phyloP scores from a whole-genome alignment of 2,888 invertebrate species.

The Cheilosia soror region DNA sequence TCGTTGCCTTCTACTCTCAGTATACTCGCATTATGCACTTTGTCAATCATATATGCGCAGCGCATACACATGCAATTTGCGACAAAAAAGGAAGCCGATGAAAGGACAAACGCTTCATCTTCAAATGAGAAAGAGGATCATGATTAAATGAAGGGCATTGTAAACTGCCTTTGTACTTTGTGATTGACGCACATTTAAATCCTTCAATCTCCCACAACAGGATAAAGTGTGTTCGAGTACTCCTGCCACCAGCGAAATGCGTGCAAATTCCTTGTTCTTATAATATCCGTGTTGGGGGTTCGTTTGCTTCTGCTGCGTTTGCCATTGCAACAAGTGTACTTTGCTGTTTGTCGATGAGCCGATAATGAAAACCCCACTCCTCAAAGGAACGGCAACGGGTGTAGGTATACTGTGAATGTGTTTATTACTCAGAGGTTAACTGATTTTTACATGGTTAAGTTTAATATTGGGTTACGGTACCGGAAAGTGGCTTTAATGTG shows the following conservation, averaged over 20 bases:
- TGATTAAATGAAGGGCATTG: conserved; percentile 75
- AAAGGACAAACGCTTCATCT: conserved; percentile 73
- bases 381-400: neutral
- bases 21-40: conserved; percentile 46
- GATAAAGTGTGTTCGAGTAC: conserved; percentile 71
- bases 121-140: conserved; percentile 71
- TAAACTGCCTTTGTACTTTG: conserved; percentile 75
- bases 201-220: conserved; percentile 66
- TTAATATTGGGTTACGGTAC: conserved; percentile 55
- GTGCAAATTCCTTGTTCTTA: conserved; percentile 55
- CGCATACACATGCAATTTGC: conserved; percentile 15
- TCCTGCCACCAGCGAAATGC: conserved; percentile 61
- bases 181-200: conserved; percentile 73
- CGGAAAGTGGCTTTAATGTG: conserved; percentile 51
- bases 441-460: conserved; percentile 23
- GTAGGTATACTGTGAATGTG: conserved; percentile 1
- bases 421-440: conserved; percentile 49
- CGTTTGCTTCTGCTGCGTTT: conserved; percentile 26
- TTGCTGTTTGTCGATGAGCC: conserved; percentile 53
- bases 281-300: conserved; percentile 24
- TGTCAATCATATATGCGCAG: conserved; percentile 13
- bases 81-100: conserved; percentile 69
- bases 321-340: conserved; percentile 73
- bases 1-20: neutral
- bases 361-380: conserved; percentile 42